Conservation (phyloP, 2,797 vertebrate species). For the Muraenolepis orangiensis region DNA sequence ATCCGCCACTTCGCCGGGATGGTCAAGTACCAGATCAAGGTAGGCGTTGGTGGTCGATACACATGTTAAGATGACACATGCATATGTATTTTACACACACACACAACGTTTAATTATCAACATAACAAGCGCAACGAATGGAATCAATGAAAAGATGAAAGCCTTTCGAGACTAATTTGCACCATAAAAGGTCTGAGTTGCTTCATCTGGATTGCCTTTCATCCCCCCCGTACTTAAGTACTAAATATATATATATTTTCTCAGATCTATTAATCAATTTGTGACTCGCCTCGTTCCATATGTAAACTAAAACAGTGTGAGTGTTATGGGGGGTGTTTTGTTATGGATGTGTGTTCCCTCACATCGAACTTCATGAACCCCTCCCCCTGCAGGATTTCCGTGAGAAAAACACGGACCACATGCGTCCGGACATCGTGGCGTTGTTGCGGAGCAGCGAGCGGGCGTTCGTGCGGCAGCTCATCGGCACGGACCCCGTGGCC, state of each 20-base stretch:
- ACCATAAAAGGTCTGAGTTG: not conserved
- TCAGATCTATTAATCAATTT: not conserved
- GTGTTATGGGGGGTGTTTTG: not conserved
- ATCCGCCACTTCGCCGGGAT: conserved; percentile 96
- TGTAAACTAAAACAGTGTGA: not conserved
- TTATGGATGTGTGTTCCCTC: not conserved
- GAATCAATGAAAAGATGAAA: not conserved
- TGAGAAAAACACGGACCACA: conserved; percentile 98
- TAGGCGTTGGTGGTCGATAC: conserved; percentile 34
- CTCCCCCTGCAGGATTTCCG: conserved; percentile 84
- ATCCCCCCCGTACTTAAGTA: not conserved
- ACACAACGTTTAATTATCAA: not conserved
- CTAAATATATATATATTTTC: not conserved
- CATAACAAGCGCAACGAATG: not conserved
- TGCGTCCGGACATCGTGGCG: conserved; percentile 94
- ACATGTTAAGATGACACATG: not conserved
- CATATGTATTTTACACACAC: not conserved
- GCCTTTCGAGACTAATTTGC: not conserved
- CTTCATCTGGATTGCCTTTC: not conserved
- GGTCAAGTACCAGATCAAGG: conserved; percentile 98
- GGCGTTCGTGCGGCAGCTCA: conserved; percentile 88
- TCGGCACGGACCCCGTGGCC: conserved; percentile 95
- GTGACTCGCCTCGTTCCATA: not conserved
- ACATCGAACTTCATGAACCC: not conserved
- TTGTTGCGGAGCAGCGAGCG: conserved; percentile 91